Conservation (phyloP, 2,113 vertebrate species). For the Bubo bubo region DNA sequence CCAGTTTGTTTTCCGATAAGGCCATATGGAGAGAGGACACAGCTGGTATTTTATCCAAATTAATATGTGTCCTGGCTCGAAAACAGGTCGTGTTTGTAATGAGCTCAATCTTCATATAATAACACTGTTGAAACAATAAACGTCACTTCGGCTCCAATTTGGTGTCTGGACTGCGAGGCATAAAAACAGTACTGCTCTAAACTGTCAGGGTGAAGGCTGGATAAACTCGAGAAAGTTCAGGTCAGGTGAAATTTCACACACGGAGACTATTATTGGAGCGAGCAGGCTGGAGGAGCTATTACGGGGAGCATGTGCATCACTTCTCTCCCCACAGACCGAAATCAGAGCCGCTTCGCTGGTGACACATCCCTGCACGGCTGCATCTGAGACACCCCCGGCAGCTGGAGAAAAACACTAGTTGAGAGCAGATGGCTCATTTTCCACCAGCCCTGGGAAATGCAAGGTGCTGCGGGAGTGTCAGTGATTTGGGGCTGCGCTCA, state of each 20-base stretch:
- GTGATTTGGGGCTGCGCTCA: not conserved
- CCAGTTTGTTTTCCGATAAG: constrained; percentile 42
- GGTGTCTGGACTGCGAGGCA: constrained; percentile 31
- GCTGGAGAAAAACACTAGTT: not conserved
- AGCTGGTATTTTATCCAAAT: constrained; percentile 35
- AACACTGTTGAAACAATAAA: constrained; percentile 48
- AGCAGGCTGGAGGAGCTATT: not conserved
- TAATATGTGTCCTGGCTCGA: constrained; percentile 31
- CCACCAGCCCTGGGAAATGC: not conserved
- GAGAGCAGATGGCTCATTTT: not conserved
- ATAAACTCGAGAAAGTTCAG: not conserved
- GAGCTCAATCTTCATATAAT: constrained; percentile 31
- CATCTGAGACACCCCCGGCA: not conserved
- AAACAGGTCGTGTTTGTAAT: constrained; percentile 21
- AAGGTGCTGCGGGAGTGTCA: not conserved
- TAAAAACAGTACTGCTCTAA: not conserved
- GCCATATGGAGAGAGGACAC: constrained; percentile 18
- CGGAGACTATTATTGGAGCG: not conserved
- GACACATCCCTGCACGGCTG: not conserved
- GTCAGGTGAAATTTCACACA: constrained; percentile 43
- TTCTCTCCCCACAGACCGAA: not conserved
- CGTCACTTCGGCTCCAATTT: constrained; percentile 10
- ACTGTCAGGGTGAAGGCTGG: constrained; percentile 3
- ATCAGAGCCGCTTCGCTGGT: not conserved
- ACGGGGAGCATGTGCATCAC: not conserved